Percentiles rank a stretch among this genome's conserved stretches.
Evolutionary conservation across 1,140 invertebrate genomes (phyloP).

Genomic region (Druon quercuslanigerum): DNA sequence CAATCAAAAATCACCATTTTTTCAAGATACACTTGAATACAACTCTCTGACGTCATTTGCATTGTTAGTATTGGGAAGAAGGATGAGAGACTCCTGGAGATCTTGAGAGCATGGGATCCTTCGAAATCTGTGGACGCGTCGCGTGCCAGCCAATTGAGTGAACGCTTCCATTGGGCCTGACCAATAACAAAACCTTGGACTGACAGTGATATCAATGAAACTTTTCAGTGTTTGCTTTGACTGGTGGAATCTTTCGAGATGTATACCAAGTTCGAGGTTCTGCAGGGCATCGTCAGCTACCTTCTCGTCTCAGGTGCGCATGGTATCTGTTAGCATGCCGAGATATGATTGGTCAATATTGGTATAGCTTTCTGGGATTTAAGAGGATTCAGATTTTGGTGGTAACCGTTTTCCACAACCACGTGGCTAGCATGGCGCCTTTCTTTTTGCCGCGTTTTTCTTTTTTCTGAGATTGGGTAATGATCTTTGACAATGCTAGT

Average conservation of each 20-base stretch:
- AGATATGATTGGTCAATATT: slow-evolving; percentile 3
- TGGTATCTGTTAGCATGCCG: slow-evolving; percentile 5
- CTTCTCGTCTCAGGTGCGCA: slow-evolving; percentile 66
- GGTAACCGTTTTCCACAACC: slow-evolving; percentile 30
- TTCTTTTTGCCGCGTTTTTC: slow-evolving; percentile 38
- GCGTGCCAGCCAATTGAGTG: neutral
- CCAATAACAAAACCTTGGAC: neutral
- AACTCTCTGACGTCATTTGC: too few relatives aligned
- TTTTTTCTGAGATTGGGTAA: neutral
- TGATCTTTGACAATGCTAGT: neutral
- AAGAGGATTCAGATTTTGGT: neutral
- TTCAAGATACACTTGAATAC: too few relatives aligned
- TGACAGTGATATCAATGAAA: slow-evolving; percentile 1
- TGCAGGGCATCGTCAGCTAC: slow-evolving; percentile 63
- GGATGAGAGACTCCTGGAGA: neutral
- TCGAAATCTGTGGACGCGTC: neutral
- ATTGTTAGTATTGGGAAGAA: too few relatives aligned
- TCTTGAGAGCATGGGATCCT: slow-evolving; percentile 6
- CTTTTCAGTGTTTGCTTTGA: neutral
- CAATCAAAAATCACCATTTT: neutral
- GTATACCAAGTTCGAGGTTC: slow-evolving; percentile 66
- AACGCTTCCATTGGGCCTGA: neutral
- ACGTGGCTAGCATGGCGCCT: slow-evolving; percentile 28
- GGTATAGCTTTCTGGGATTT: neutral
- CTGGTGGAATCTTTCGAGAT: slow-evolving; percentile 42